Evolutionary conservation across 2,888 invertebrate species (phyloP).

Genomic region (Strigamia crassipes): DNA sequence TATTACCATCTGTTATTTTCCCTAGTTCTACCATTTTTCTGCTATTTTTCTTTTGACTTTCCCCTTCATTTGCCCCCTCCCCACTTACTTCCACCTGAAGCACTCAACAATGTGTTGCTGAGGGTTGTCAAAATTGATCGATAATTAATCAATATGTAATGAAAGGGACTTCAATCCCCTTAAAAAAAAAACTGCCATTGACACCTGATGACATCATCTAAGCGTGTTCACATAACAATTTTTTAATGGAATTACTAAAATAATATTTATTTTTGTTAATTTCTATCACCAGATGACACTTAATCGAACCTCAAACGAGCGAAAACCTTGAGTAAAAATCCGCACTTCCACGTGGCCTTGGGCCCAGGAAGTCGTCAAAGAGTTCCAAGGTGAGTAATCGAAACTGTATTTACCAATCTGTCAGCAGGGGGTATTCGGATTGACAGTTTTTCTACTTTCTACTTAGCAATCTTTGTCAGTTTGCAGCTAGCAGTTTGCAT

Average conservation of each 20-base stretch:
- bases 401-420: neutral
- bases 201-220: slow-evolving; percentile 17
- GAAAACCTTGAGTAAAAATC: slow-evolving; percentile 8
- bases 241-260: neutral
- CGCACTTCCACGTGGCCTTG: neutral
- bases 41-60: slow-evolving; percentile 4
- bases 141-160: slow-evolving; percentile 16
- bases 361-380: neutral
- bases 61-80: neutral
- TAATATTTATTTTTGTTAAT: neutral
- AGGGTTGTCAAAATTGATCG: neutral
- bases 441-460: neutral
- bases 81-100: slow-evolving; percentile 21
- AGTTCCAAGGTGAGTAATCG: neutral
- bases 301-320: neutral
- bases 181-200: neutral
- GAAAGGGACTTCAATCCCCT: neutral
- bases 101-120: slow-evolving; percentile 17
- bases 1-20: neutral
- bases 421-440: neutral
- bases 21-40: neutral
- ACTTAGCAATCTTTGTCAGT: too few species aligned
- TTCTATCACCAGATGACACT: neutral
- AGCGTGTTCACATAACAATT: neutral
- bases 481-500: too few species aligned